Percentiles rank a stretch among this genome's conserved stretches.
Conservation (phyloP, 1,140 invertebrate genomes). For the Mizuhopecten yessoensis region DNA sequence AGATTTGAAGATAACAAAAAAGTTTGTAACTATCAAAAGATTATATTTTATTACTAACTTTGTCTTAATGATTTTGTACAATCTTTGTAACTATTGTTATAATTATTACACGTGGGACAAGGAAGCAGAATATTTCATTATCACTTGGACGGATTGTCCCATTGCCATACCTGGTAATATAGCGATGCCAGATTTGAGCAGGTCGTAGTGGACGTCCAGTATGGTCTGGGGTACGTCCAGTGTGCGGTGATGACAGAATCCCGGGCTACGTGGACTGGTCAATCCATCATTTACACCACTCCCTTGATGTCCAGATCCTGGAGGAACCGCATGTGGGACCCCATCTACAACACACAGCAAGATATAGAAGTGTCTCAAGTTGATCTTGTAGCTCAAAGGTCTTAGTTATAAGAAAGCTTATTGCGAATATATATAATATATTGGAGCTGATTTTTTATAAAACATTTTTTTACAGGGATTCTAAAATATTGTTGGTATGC, state of each 20-base stretch:
- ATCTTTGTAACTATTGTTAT: too few species aligned
- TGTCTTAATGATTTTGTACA: too few species aligned
- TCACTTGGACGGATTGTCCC: neutral
- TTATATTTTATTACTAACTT: too few species aligned
- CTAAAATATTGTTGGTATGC: too few species aligned
- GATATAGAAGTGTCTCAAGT: neutral
- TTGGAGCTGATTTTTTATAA: too few species aligned
- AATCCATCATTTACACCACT: neutral
- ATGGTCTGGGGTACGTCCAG: constrained; percentile 91
- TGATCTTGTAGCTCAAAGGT: too few species aligned
- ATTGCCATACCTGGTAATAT: constrained; percentile 72
- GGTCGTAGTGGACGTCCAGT: constrained; percentile 92
- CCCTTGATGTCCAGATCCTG: constrained; percentile 6
- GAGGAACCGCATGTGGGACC: neutral
- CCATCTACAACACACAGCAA: constrained; percentile 24
- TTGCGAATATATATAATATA: too few species aligned
- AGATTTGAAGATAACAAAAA: too few species aligned
- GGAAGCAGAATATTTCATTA: neutral
- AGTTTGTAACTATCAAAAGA: too few species aligned
- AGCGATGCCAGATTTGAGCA: constrained; percentile 81
- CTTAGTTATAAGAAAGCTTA: too few species aligned
- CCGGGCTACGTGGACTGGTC: constrained; percentile 37
- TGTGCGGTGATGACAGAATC: constrained; percentile 54
- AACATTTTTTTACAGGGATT: too few species aligned
- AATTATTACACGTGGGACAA: neutral